Conservation (phyloP, 2,888 invertebrate species). For the Phortica magna region DNA sequence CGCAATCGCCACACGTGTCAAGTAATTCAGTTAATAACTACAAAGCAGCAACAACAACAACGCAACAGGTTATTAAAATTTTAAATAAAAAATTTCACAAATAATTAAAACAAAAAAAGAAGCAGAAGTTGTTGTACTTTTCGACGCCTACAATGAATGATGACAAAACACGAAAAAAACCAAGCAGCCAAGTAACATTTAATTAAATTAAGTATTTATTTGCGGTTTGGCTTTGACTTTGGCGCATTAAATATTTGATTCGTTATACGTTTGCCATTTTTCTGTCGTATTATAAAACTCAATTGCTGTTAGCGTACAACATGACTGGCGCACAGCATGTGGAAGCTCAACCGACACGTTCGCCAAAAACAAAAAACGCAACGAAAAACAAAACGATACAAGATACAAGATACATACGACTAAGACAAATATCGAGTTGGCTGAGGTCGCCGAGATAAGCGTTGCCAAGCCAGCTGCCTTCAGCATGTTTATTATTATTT, state of each 20-base stretch:
- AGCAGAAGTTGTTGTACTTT: no score
- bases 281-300: slow-evolving; percentile 42
- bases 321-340: no score
- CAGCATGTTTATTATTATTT: background rate
- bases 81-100: no score
- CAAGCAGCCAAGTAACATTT: slow-evolving; percentile 34
- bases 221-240: slow-evolving; percentile 27
- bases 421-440: background rate
- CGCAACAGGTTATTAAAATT: no score
- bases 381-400: background rate
- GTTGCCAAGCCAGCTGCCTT: background rate
- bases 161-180: background rate
- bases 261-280: background rate
- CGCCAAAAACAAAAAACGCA: no score
- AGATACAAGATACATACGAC: background rate
- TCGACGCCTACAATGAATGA: background rate
- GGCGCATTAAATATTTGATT: slow-evolving; percentile 34
- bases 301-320: background rate
- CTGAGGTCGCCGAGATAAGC: slow-evolving; percentile 1
- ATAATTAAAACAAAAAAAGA: no score
- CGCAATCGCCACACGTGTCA: no score
- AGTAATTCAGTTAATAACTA: no score
- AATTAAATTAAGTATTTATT: slow-evolving; percentile 53
- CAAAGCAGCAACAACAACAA: no score
- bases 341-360: no score